Conservation (phyloP, 2,797 vertebrate species). For the Melopsittacus undulatus region DNA sequence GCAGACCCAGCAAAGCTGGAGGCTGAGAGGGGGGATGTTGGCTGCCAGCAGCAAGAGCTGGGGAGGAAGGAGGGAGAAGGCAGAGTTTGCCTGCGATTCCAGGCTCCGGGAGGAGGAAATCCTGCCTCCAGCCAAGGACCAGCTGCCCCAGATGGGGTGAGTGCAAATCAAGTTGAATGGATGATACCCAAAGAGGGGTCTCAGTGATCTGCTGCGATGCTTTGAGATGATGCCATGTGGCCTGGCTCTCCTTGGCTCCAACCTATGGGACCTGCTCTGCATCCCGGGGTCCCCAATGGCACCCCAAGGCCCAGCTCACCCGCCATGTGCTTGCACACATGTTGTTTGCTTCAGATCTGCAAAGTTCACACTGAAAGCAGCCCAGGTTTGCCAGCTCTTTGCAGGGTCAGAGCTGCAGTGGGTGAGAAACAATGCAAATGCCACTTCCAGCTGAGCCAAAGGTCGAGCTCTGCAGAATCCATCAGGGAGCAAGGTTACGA, state of each 20-base stretch:
- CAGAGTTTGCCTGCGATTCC: not conserved
- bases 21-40: not conserved
- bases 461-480: not conserved
- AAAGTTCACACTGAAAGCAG: not conserved
- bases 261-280: not conserved
- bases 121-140: not conserved
- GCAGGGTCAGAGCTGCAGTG: not conserved
- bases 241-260: not conserved
- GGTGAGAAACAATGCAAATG: not conserved
- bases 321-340: too few relatives aligned
- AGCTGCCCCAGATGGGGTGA: not conserved
- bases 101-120: not conserved
- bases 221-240: accelerated
- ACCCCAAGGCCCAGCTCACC: not conserved
- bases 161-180: not conserved
- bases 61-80: not conserved
- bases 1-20: not conserved
- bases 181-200: not conserved
- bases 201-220: not conserved
- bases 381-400: not conserved
- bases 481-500: not conserved
- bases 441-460: not conserved
- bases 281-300: not conserved
- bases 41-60: not conserved
- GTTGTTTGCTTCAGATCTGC: not conserved